phyloP scores from a whole-genome alignment of 2,113 vertebrate genomes.

The Callospermophilus lateralis region DNA sequence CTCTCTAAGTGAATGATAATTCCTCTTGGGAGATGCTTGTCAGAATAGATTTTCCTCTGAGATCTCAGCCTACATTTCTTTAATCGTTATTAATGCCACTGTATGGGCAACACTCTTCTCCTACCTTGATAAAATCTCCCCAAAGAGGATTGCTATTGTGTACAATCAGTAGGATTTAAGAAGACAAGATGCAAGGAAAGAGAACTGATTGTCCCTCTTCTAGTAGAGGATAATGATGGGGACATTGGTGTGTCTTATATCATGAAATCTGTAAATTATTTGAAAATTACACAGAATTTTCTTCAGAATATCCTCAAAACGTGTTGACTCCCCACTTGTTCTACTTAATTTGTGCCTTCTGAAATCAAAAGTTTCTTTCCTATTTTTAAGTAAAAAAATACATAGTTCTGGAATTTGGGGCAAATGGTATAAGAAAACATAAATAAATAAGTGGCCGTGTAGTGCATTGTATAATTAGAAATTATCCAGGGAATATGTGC shows the following conservation, averaged over 20 bases:
- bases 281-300: background rate
- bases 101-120: background rate
- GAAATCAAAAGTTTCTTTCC: background rate
- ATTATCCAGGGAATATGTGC: background rate
- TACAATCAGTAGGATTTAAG: conserved; percentile 33
- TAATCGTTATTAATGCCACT: conserved; percentile 72
- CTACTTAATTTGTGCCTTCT: conserved; percentile 1
- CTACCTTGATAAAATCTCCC: conserved; percentile 59
- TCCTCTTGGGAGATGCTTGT: conserved; percentile 61
- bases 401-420: background rate
- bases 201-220: conserved; percentile 29
- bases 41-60: conserved; percentile 55
- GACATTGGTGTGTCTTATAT: background rate
- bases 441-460: background rate
- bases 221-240: background rate
- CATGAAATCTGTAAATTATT: conserved; percentile 49
- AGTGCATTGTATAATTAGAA: background rate
- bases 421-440: background rate
- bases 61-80: conserved; percentile 66
- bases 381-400: background rate
- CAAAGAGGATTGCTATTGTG: background rate
- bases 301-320: background rate
- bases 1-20: conserved; percentile 63
- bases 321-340: background rate
- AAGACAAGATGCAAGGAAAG: conserved; percentile 30